Evolutionary conservation across 2,797 vertebrate species (phyloP).

Genomic region (Dermochelys coriacea): DNA sequence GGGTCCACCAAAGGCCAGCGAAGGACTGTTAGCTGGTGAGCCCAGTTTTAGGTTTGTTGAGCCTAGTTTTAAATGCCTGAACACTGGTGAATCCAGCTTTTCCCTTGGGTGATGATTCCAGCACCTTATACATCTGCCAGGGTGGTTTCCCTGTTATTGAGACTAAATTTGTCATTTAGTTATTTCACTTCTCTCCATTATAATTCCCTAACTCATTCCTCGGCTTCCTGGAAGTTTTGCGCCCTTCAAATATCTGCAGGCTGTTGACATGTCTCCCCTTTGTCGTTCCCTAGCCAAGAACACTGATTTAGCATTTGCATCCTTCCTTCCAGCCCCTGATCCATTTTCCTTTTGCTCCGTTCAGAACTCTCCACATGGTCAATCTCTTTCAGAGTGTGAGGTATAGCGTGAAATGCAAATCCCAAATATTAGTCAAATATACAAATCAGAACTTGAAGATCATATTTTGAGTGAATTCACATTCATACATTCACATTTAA

Average conservation of each 20-base stretch:
- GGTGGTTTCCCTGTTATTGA: not conserved
- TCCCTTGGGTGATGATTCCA: not conserved
- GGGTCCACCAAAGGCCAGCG: not conserved
- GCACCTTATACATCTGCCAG: not conserved
- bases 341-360: not conserved
- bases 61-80: not conserved
- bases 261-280: not conserved
- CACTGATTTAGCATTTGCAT: not conserved
- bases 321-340: not conserved
- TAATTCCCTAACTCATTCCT: not conserved
- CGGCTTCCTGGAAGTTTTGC: not conserved
- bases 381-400: not conserved
- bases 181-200: not conserved
- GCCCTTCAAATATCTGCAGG: not conserved
- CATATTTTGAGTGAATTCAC: not conserved
- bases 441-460: not conserved
- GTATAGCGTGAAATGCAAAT: not conserved
- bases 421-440: not conserved
- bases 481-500: not conserved
- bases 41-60: not conserved
- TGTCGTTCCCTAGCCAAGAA: not conserved
- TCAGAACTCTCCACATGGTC: not conserved
- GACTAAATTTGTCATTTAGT: not conserved
- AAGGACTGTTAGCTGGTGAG: accelerated
- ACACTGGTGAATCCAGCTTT: not conserved